phyloP scores from a whole-genome alignment of 2,113 vertebrate genomes.

The Sinocyclocheilus anshuiensis region DNA sequence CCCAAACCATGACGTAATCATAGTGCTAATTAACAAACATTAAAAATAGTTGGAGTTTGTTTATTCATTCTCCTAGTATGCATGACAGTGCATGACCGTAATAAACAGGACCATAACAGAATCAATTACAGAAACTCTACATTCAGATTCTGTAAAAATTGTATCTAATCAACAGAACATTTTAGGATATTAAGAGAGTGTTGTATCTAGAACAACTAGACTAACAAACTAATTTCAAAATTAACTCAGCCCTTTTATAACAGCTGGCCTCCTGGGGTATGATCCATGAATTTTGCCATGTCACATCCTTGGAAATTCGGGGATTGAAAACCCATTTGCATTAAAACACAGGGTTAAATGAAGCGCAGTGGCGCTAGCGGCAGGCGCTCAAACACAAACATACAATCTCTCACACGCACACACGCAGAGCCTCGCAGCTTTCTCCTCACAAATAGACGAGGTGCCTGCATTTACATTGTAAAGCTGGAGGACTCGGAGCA shows the following conservation, averaged over 20 bases:
- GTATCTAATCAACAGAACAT: neutral
- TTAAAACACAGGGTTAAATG: slow-evolving; percentile 48
- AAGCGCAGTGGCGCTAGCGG: slow-evolving; percentile 33
- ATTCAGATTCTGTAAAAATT: neutral
- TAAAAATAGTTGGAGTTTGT: neutral
- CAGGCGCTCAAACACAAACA: slow-evolving; percentile 55
- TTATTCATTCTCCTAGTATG: neutral
- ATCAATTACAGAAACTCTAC: neutral
- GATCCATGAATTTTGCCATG: slow-evolving; percentile 35
- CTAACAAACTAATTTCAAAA: neutral
- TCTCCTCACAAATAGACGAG: slow-evolving; percentile 66
- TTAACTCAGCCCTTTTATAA: neutral
- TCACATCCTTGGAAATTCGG: slow-evolving; percentile 8
- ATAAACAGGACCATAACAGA: neutral
- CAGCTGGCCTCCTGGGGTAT: slow-evolving; percentile 6
- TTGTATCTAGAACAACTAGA: neutral
- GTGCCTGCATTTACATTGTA: slow-evolving; percentile 82
- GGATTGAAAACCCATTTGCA: slow-evolving; percentile 12
- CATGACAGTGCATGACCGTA: neutral
- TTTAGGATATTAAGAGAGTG: neutral
- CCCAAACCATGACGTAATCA: no score
- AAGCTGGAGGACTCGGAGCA: slow-evolving; percentile 76
- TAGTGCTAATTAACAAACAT: neutral
- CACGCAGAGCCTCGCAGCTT: slow-evolving; percentile 66
- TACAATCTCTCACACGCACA: slow-evolving; percentile 58